A percentile compares a stretch with the other conserved stretches of the same genome.
phyloP scores from a whole-genome alignment of 2,113 vertebrate species.

The Silurus glanis region DNA sequence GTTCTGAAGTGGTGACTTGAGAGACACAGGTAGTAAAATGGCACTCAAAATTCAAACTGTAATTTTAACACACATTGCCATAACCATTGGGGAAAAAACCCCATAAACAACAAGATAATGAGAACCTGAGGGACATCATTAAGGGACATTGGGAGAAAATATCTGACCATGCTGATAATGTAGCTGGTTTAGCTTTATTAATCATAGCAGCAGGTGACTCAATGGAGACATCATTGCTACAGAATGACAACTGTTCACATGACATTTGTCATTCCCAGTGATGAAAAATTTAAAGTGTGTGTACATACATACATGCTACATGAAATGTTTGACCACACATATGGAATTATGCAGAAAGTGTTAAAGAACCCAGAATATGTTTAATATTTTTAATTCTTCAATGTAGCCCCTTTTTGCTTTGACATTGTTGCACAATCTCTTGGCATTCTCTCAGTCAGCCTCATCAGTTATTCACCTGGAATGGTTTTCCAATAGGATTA shows the following conservation, averaged over 20 bases:
- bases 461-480: no score
- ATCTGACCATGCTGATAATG: neutral
- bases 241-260: neutral
- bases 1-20: neutral
- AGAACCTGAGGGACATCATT: neutral
- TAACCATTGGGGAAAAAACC: neutral
- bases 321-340: no score
- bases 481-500: no score
- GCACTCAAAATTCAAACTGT: neutral
- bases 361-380: no score
- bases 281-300: neutral
- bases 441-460: no score
- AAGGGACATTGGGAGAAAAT: neutral
- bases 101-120: neutral
- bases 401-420: no score
- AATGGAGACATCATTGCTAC: neutral
- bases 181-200: constrained; percentile 7
- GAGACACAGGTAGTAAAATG: neutral
- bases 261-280: neutral
- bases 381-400: no score
- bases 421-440: no score
- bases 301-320: no score
- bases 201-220: neutral
- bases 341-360: no score
- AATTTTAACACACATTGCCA: neutral